phyloP scores from a whole-genome alignment of 2,113 vertebrate genomes.

The Beaufortia kweichowensis region DNA sequence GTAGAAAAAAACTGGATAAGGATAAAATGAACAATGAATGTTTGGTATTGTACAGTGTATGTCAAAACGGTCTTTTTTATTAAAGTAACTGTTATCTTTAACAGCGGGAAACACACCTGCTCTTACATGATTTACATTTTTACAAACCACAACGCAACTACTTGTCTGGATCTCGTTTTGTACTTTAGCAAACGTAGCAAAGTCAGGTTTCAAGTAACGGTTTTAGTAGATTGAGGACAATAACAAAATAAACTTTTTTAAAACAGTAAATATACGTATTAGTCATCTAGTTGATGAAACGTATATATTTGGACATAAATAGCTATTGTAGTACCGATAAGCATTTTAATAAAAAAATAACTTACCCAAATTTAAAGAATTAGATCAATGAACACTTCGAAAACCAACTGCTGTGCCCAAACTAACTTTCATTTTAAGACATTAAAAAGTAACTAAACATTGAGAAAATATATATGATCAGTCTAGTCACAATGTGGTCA shows the following conservation, averaged over 20 bases:
- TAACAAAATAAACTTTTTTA: neutral
- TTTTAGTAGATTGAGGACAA: neutral
- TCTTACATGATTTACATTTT: neutral
- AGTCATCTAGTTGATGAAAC: neutral
- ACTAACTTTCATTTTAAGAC: slow-evolving; percentile 36
- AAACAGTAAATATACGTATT: neutral
- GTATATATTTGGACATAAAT: neutral
- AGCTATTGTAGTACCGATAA: neutral
- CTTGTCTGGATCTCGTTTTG: neutral
- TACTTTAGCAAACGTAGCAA: neutral
- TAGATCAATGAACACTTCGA: slow-evolving; percentile 2
- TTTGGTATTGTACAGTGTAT: neutral
- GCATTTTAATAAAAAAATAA: neutral
- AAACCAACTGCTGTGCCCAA: neutral
- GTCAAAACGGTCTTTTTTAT: neutral
- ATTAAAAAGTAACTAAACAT: neutral
- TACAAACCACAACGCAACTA: no score
- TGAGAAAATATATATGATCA: neutral
- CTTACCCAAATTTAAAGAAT: slow-evolving; percentile 30
- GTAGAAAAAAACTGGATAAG: neutral
- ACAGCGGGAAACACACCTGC: neutral
- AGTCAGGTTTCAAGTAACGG: neutral
- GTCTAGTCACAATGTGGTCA: slow-evolving; percentile 58
- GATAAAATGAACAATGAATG: neutral
- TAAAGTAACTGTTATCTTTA: neutral